phyloP scores from a whole-genome alignment of 2,113 vertebrate genomes.

The Varanus komodoensis region DNA sequence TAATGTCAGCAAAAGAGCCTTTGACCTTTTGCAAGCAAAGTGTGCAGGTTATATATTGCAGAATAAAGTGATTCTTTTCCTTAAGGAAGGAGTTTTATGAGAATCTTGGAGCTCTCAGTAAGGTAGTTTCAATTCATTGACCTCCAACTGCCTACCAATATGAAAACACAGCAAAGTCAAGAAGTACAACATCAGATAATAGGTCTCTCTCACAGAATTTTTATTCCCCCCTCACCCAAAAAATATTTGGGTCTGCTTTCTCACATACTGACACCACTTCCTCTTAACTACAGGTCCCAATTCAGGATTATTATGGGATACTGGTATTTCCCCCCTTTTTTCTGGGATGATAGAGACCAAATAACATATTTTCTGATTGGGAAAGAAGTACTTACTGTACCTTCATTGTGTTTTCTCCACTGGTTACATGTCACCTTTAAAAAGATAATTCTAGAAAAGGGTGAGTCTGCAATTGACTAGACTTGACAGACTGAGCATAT shows the following conservation, averaged over 20 bases:
- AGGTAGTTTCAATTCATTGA: not conserved
- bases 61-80: not conserved
- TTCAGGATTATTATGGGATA: not conserved
- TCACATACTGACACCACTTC: not conserved
- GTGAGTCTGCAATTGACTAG: not conserved
- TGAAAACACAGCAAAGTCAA: not conserved
- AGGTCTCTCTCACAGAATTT: not conserved
- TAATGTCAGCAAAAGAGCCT: not conserved
- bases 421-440: not conserved
- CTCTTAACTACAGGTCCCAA: not conserved
- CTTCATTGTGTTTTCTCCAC: not conserved
- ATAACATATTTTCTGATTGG: not conserved
- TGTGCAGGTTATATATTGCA: not conserved
- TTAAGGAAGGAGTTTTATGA: not conserved
- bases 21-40: not conserved
- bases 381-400: not conserved
- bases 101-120: not conserved
- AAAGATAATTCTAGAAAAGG: not conserved
- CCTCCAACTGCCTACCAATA: not conserved
- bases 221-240: not conserved
- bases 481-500: not conserved
- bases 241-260: not conserved
- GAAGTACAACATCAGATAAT: not conserved
- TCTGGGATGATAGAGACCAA: not conserved
- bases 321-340: too few species aligned